A percentile compares a stretch with the other conserved stretches of the same genome.
Evolutionary conservation across 2,797 vertebrate species (phyloP).

Genomic region (Parambassis ranga): DNA sequence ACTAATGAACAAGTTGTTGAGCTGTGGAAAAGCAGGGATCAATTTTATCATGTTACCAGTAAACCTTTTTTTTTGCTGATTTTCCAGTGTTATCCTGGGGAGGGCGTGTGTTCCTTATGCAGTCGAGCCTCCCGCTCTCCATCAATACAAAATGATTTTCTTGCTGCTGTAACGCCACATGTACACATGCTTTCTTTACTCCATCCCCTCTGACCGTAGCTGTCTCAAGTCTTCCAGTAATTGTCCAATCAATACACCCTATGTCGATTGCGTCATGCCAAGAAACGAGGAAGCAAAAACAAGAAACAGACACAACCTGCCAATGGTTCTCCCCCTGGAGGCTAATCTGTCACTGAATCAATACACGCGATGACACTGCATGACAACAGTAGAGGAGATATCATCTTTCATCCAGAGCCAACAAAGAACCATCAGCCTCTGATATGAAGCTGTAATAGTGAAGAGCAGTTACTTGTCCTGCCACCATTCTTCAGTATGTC

Average conservation of each 20-base stretch:
- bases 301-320: slow-evolving; percentile 53
- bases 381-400: slow-evolving; percentile 59
- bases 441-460: slow-evolving; percentile 35
- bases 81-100: slow-evolving; percentile 39
- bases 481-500: slow-evolving; percentile 51
- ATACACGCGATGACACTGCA: slow-evolving; percentile 70
- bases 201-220: slow-evolving; percentile 45
- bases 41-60: slow-evolving; percentile 61
- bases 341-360: slow-evolving; percentile 73
- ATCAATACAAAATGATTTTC: slow-evolving; percentile 51
- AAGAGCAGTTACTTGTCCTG: slow-evolving; percentile 30
- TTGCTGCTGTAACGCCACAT: slow-evolving; percentile 20
- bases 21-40: slow-evolving; percentile 49
- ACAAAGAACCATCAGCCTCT: slow-evolving; percentile 30
- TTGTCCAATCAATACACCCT: slow-evolving; percentile 69
- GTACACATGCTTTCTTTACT: slow-evolving; percentile 32
- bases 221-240: slow-evolving; percentile 68
- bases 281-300: slow-evolving; percentile 60
- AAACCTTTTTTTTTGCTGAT: slow-evolving; percentile 50
- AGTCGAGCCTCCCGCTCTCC: slow-evolving; percentile 31
- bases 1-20: slow-evolving; percentile 68
- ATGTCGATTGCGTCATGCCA: slow-evolving; percentile 68
- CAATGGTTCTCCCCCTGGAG: slow-evolving; percentile 27
- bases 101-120: slow-evolving; percentile 31
- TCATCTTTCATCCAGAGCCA: slow-evolving; percentile 69